Percentiles rank a stretch among this genome's conserved stretches.
Conservation (phyloP, 2,888 invertebrate species). For the Amiota minor region DNA sequence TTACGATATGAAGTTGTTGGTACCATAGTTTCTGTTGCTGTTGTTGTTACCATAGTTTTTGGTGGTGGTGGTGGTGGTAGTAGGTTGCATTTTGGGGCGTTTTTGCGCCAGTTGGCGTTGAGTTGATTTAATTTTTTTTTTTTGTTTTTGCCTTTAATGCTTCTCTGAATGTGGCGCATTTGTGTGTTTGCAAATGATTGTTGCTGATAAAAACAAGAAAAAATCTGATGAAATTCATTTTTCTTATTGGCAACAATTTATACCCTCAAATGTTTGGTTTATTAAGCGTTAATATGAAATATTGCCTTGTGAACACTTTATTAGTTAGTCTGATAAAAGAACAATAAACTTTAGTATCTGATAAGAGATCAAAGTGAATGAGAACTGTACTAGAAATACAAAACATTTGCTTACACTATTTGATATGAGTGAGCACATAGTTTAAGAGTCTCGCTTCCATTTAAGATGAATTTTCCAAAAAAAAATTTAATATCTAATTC, state of each 20-base stretch:
- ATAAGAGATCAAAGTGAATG: too few relatives aligned
- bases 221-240: slow-evolving; percentile 28
- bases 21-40: neutral
- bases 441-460: too few relatives aligned
- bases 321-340: neutral
- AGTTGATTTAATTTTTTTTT: slow-evolving; percentile 14
- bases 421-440: too few relatives aligned
- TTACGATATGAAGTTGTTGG: slow-evolving; percentile 13
- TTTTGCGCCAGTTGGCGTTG: slow-evolving; percentile 6
- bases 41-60: neutral
- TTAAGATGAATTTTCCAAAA: too few relatives aligned
- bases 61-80: too few relatives aligned
- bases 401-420: too few relatives aligned
- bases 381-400: too few relatives aligned
- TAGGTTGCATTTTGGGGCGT: slow-evolving; percentile 6
- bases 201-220: slow-evolving; percentile 1
- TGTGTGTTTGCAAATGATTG: neutral
- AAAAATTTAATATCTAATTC: too few relatives aligned
- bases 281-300: slow-evolving; percentile 11
- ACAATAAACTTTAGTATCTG: too few relatives aligned
- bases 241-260: slow-evolving; percentile 1
- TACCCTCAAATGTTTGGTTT: slow-evolving; percentile 12
- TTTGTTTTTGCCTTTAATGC: neutral
- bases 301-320: neutral
- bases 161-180: neutral